Evolutionary conservation across 1,140 invertebrate species (phyloP), one percentile per base, ranked within the genome.

Genomic region (Macrosteles quadrilineatus): DNA sequence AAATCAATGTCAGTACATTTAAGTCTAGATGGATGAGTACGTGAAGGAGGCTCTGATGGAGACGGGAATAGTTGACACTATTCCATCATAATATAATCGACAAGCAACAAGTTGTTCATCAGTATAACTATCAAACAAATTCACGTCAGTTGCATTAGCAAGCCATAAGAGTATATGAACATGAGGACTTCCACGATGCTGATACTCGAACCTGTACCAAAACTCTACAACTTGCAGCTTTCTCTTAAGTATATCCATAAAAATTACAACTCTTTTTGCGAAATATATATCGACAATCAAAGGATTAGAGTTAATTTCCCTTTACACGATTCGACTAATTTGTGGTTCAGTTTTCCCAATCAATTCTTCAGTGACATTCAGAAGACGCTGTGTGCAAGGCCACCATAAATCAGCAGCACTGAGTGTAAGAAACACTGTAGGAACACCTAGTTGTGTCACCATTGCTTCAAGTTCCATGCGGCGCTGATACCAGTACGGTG

Each of bases 151-250:
- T 43, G 40, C 40, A n/a, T 43, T 43, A 43, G 40, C 40, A n/a
- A 43, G 40, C 40, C 40, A 43, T 43, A 43, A n/a, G 9, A 43
- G 40, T 43, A 43, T n/a, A n/a, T n/a, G n/a, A n/a, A n/a, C n/a
- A n/a, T n/a, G n/a, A n/a, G n/a, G n/a, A n/a, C n/a, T n/a, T 43
- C 40, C 40, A n/a, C 40, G 40, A 43, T 43, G 53, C 53, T 57
- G 53, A 57, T 57, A 57, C 53, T 57, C n/a, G 53, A 57, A 57
- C 17, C 17, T 57, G 53, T 19, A 57, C 53, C 53, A 57, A 57
- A 11, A 57, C 11, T 43, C 40, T 43, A 43, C 9, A 43, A 43
- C 40, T 11, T 43, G 40, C n/a, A 43, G 40, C 40, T 43, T 43
- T 43, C 40, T 43, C 40, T 43, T 43, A 11, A 43, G 40, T 43